These are phyloP conservation scores for Microdon myrmicae DNA, from an alignment of 2,888 invertebrate species.

Conservation along the genomic window DNA sequence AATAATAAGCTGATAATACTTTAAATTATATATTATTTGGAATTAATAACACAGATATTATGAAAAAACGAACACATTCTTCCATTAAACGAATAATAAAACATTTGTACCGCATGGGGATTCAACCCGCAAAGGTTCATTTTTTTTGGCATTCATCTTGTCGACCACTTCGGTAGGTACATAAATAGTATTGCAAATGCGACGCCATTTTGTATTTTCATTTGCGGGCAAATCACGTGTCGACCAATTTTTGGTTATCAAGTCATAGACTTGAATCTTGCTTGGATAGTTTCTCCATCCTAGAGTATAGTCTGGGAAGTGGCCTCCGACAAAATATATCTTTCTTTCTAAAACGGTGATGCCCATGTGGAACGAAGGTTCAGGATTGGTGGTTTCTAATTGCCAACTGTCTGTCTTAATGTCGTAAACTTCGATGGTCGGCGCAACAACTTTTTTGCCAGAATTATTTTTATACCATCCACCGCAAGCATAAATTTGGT, in stretches of 20 bases:
- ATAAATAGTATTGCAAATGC: no score
- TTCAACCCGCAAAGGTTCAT: no score
- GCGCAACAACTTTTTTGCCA: slow-evolving; percentile 69
- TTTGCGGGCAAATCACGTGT: no score
- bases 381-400: slow-evolving; percentile 72
- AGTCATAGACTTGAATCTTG: slow-evolving; percentile 75
- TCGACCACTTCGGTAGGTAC: no score
- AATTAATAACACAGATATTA: no score
- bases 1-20: no score
- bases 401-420: slow-evolving; percentile 71
- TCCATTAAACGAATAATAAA: no score
- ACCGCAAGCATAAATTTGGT: slow-evolving; percentile 73
- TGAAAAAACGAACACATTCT: no score
- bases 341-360: slow-evolving; percentile 72
- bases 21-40: no score
- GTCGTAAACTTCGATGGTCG: slow-evolving; percentile 75
- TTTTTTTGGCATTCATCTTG: no score
- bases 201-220: no score
- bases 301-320: slow-evolving; percentile 74
- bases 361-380: slow-evolving; percentile 76
- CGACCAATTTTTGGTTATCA: slow-evolving; percentile 72
- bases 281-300: slow-evolving; percentile 76
- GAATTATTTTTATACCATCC: slow-evolving; percentile 73
- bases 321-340: slow-evolving; percentile 77
- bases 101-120: no score